A percentile compares a stretch with the other conserved stretches of the same genome.
These are phyloP conservation scores for Iphiclides podalirius DNA, from an alignment of 2,888 invertebrate genomes.

Conservation along the genomic window DNA sequence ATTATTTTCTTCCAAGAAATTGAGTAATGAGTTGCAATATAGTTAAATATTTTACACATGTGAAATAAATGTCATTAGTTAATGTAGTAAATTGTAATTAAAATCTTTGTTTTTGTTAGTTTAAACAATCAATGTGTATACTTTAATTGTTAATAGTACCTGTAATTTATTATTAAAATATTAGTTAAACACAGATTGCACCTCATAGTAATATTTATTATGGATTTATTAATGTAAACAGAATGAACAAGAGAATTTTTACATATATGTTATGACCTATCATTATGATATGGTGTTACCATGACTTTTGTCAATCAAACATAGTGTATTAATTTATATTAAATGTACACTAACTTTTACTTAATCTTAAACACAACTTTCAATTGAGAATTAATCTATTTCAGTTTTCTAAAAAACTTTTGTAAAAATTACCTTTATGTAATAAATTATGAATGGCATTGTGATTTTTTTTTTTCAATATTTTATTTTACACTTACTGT, in stretches of 20 bases:
- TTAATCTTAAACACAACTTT: background rate
- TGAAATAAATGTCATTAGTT: constrained; percentile 1
- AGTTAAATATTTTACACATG: constrained; percentile 5
- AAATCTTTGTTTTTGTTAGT: background rate
- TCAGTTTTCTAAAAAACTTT: constrained; percentile 1
- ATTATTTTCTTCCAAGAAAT: constrained; percentile 1
- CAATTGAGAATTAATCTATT: constrained; percentile 1
- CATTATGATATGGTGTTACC: constrained; percentile 14
- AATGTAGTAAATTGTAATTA: background rate
- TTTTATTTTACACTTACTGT: too few relatives aligned
- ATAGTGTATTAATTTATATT: background rate
- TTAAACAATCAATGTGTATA: constrained; percentile 4
- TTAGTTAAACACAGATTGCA: constrained; percentile 2
- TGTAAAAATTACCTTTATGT: constrained; percentile 13
- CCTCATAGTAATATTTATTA: background rate
- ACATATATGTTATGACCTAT: background rate
- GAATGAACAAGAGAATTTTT: background rate
- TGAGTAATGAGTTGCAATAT: constrained; percentile 4
- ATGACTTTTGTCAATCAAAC: constrained; percentile 10
- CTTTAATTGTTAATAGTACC: constrained; percentile 3
- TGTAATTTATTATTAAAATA: constrained; percentile 6
- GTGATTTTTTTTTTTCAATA: constrained; percentile 1
- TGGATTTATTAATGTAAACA: constrained; percentile 7
- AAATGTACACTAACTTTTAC: background rate
- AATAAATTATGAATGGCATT: constrained; percentile 8